Evolutionary conservation across 2,797 vertebrate species (phyloP), one percentile per base, ranked within the genome.

Genomic region (Nothura maculosa): DNA sequence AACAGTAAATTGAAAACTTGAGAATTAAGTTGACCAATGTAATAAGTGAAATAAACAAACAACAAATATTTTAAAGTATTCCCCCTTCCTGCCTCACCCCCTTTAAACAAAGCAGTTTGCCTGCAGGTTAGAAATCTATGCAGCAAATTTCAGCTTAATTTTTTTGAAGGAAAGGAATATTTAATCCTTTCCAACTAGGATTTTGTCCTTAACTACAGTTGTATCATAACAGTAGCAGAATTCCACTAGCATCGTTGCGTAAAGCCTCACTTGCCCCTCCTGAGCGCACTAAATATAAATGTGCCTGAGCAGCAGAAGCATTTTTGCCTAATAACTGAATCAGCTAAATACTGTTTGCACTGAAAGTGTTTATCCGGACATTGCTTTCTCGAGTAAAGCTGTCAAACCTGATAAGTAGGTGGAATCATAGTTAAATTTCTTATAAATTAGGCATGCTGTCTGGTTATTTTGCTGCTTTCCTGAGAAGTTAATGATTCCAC

Each of bases 221-320:
- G 52, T 68, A 85, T 88, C 83, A 81, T 18, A 92, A 40, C 68
- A 63, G 3, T 43, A 72, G 28, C 81, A 61, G 89, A 75, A 92
- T 96, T 93, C 91, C 42, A 63, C 73, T 81, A 78, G 67, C 0
- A 2, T 62, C 47, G 67, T 18, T 94, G 85, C 76, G 88, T 87
- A 87, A 92, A 81, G 74, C 88, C 76, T 94, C 2, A 3, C 61
- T 95, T 81, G 85, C 79, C 94, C 76, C 67, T 81, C 90, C 94
- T 87, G 72, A 85, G 34, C 36, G 64, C 30, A 75, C 94, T 95
- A 96, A 97, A 96, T 93, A 95, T 92, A 96, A 95, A 96, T 84
- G 79, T 96, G 89, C 94, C 60, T 24, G 42, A 92, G 43, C 72
- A 94, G 83, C 95, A 94, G 87, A 93, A 88, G 67, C 77, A 87